Base-by-base conservation (phyloP, 2,888 invertebrate species). In the Eilema caniola region DNA sequence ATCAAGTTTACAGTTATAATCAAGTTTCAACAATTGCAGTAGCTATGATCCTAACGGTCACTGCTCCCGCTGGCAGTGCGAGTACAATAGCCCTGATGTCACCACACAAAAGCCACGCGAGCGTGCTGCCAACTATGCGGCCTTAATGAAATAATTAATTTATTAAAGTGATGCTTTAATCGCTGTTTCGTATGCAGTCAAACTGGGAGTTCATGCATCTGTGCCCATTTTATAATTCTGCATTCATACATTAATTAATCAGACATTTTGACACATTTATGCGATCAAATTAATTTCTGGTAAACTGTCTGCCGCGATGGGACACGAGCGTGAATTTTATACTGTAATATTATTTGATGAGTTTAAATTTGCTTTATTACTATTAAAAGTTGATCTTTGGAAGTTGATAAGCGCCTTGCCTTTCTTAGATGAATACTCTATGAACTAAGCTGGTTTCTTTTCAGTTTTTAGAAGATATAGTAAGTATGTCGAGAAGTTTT, bases 251-350 rank as follows among this genome's bases (percentile, higher is more conserved):
- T 56, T 53, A 57, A 65, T 56, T 66, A 20, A 65, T 65, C 57
- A 24, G 23, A 33, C 16, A 57, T 56, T 65, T 57, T 57, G 57
- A 65, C 57, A 24, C n/a, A 66, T 66, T 66, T 66, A 66, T 57
- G 57, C 14, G 33, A 57, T 8, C 56, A 37, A 57, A 33, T 57
- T 56, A 53, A 53, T 31, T 56, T 31, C 56, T 14, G 2, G 53
- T 53, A 14, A 28, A 8, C 53, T 12, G n/a, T 20, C 10, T 11
- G 28, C 20, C 47, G 47, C 20, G 28, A 64, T 14, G 28, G 3
- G 53, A 64, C 28, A 20, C 24, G n/a, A 57, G 24, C 8, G n/a
- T 57, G 24, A 7, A 57, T 57, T 62, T 41, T 37, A 4, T 8
- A 10, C 10, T 41, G 3, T 25, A 4, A 12, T 25, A 20, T 20